Conservation (phyloP, 2,113 vertebrate genomes). For the Tapirus terrestris region DNA sequence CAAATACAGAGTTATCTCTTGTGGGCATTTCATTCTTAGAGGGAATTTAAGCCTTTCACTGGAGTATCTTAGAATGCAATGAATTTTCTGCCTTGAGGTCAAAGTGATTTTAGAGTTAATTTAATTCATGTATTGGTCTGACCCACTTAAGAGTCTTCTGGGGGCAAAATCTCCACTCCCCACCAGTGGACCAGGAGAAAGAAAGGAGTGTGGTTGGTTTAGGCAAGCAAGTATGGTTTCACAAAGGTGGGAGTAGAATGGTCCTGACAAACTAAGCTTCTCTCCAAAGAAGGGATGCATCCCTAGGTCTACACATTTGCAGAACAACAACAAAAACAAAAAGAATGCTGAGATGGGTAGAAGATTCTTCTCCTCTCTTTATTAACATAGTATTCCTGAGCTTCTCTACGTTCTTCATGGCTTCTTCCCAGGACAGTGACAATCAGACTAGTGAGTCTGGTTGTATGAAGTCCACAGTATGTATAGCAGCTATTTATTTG, state of each 20-base stretch:
- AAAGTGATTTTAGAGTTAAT: conserved; percentile 69
- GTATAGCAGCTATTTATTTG: accelerated
- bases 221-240: accelerated
- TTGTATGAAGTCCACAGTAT: accelerated
- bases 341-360: accelerated
- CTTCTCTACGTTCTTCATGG: background rate
- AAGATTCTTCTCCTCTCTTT: background rate
- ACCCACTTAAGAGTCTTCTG: conserved; percentile 60
- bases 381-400: accelerated
- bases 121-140: conserved; percentile 49
- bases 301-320: accelerated
- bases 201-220: accelerated
- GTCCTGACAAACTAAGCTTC: accelerated
- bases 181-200: background rate
- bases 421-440: background rate
- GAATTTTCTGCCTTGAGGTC: conserved; percentile 62
- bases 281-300: background rate
- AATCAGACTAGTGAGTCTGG: accelerated
- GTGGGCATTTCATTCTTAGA: conserved; percentile 52
- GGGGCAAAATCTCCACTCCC: background rate
- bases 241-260: accelerated
- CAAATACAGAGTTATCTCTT: conserved; percentile 56
- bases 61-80: conserved; percentile 25
- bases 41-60: conserved; percentile 27
- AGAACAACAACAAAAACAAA: background rate